phyloP scores from a whole-genome alignment of 2,113 vertebrate species.

The Malurus melanocephalus region DNA sequence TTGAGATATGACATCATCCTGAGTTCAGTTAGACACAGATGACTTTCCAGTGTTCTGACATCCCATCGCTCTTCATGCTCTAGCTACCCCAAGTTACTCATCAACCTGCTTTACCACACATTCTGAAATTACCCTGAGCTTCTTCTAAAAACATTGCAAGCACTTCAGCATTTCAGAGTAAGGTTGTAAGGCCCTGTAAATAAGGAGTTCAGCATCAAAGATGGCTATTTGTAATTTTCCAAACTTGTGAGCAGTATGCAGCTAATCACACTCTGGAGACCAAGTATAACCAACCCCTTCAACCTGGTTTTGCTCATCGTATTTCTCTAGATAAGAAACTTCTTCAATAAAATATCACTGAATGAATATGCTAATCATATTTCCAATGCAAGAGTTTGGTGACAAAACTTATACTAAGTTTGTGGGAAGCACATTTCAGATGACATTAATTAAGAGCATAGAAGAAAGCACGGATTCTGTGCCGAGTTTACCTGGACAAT shows the following conservation, averaged over 20 bases:
- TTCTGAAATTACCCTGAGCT: not conserved
- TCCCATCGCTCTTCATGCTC: not conserved
- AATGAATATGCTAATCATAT: not conserved
- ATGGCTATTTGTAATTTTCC: not conserved
- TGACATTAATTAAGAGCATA: not conserved
- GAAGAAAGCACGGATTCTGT: not conserved
- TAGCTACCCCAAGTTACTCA: not conserved
- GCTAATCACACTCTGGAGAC: not conserved
- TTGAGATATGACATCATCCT: not conserved
- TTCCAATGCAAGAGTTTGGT: not conserved
- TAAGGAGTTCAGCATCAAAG: not conserved
- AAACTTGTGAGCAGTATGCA: not conserved
- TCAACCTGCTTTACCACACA: not conserved
- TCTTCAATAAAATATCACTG: not conserved
- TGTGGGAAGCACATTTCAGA: not conserved
- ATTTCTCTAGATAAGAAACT: not conserved
- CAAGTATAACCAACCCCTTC: not conserved
- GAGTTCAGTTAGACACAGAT: not conserved
- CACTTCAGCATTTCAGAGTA: not conserved
- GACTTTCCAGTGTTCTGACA: not conserved
- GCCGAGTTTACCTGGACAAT: not conserved
- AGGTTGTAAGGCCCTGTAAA: constrained; percentile 1
- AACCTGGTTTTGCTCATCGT: not conserved
- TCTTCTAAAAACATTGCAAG: constrained; percentile 4
- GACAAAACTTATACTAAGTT: not conserved